Evolutionary conservation across 2,797 vertebrate genomes (phyloP).

Genomic region (Kryptolebias ocellatus): DNA sequence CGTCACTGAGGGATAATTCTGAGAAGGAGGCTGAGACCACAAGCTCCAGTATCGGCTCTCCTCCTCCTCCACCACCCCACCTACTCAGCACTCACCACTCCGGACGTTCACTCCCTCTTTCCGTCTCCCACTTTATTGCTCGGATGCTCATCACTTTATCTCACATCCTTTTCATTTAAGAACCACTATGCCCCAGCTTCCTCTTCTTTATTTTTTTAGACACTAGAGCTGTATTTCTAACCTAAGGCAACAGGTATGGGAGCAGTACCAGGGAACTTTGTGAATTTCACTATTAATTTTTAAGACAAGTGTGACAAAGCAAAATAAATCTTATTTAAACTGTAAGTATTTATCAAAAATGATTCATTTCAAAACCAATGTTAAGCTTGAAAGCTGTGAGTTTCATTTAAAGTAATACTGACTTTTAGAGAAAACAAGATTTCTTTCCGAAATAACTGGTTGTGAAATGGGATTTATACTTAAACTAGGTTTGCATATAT

Average conservation of each 20-base stretch:
- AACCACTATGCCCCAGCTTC: constrained; percentile 30
- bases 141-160: constrained; percentile 31
- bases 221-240: neutral
- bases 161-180: constrained; percentile 38
- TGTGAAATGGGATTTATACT: too few species aligned
- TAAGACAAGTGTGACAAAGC: neutral
- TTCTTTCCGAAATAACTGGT: neutral
- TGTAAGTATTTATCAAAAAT: neutral
- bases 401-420: neutral
- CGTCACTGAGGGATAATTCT: constrained; percentile 81
- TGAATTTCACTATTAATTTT: neutral
- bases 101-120: constrained; percentile 63
- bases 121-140: constrained; percentile 57
- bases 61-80: constrained; percentile 64
- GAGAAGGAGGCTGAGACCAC: constrained; percentile 74
- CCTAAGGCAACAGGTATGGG: neutral
- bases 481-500: too few species aligned
- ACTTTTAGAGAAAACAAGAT: neutral
- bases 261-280: neutral
- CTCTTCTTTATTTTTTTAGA: constrained; percentile 16
- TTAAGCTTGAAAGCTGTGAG: neutral
- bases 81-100: constrained; percentile 72
- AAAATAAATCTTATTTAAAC: neutral
- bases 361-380: neutral
- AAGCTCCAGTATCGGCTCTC: constrained; percentile 64